Evolutionary conservation across 2,113 vertebrate genomes (phyloP).

Genomic region (Etheostoma cragini): DNA sequence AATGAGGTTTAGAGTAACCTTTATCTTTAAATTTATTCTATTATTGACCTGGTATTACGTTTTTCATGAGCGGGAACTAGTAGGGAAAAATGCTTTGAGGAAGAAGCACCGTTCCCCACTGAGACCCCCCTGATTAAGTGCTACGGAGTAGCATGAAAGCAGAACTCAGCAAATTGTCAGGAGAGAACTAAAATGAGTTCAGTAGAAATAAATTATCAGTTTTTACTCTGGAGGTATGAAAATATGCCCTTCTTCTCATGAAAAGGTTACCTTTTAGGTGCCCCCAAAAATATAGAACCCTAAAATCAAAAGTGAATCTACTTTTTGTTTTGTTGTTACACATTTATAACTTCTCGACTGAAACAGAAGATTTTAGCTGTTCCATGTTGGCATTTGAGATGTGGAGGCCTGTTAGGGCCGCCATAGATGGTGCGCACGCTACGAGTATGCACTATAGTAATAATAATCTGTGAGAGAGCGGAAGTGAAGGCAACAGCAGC

Average conservation of each 20-base stretch:
- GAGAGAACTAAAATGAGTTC: conserved; percentile 21
- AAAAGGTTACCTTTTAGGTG: not conserved
- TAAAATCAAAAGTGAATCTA: not conserved
- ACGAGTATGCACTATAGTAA: too few relatives aligned
- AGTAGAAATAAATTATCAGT: not conserved
- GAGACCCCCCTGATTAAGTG: conserved; percentile 44
- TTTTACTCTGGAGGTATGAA: not conserved
- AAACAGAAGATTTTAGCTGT: not conserved
- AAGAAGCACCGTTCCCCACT: conserved; percentile 28
- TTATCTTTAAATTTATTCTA: conserved; percentile 12
- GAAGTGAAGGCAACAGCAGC: too few relatives aligned
- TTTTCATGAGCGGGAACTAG: conserved; percentile 1
- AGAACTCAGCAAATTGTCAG: conserved; percentile 22
- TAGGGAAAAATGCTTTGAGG: conserved; percentile 29
- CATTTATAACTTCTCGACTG: not conserved
- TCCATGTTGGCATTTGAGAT: not conserved
- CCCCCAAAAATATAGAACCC: not conserved
- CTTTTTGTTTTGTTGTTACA: too few relatives aligned
- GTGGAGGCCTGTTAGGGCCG: too few relatives aligned
- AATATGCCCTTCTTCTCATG: not conserved
- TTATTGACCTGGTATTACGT: conserved; percentile 20
- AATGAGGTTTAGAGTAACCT: conserved; percentile 19
- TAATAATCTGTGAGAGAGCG: too few relatives aligned
- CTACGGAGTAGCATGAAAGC: conserved; percentile 45
- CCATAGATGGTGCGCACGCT: too few relatives aligned